Base-by-base conservation (phyloP, 2,888 invertebrate genomes). In the Geophilus truncorum region DNA sequence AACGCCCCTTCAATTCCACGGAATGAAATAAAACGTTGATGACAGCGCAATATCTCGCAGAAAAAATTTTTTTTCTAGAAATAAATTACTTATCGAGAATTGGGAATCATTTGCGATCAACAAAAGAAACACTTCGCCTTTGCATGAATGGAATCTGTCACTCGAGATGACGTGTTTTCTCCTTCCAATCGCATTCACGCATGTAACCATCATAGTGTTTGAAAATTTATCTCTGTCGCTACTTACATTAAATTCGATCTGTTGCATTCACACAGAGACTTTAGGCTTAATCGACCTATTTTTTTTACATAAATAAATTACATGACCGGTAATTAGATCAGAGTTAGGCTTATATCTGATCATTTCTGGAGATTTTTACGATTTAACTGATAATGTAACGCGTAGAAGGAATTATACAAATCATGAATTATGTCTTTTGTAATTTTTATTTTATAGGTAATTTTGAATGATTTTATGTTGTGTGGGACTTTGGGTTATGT, bases 71-170 rank as follows among this genome's bases (percentile, higher is more conserved):
- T n/a, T n/a, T n/a, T n/a, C n/a, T n/a, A n/a, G n/a, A 51, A 21
- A 7, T 28, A 70, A 62, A 62, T 62, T 70, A 70, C 70, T 70
- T 70, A 70, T 70, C 70, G 70, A n/a, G 18, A 45, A 45, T 45
- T 45, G 45, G 18, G n/a, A 23, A 70, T 28, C 28, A 70, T 70
- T 70, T 28, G 10, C 70, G 70, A 28, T 70, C 70, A 28, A 51
- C 51, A 51, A 51, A 70, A 28, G 70, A 70, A 70, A 70, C 70
- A 25, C 25, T 70, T 45, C 15, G 12, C 45, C 7, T 62, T 70
- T 70, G 70, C 70, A 70, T 70, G 70, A 70, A 70, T 70, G 7
- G 70, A n/a, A 25, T 28, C 70, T 23, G 70, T 70, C 70, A 70
- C 70, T 70, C 28, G 23, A 28, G 25, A 70, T 70, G 70, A 70